These are phyloP conservation scores for Nesoenas mayeri DNA, from an alignment of 2,113 vertebrate genomes.

Conservation along the genomic window DNA sequence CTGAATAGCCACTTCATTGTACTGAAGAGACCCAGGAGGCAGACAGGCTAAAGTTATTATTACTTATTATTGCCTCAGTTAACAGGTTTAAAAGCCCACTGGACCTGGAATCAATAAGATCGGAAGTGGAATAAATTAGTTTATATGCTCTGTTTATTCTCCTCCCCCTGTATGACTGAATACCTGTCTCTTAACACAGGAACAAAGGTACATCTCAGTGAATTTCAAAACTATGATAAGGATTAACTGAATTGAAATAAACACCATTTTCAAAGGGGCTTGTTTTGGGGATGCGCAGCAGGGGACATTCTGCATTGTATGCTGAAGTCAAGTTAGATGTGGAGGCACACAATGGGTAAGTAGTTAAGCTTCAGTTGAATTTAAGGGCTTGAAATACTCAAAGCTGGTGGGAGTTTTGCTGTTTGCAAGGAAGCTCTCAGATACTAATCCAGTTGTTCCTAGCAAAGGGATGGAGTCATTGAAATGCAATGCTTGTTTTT, in stretches of 20 bases:
- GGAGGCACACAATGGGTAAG: background rate
- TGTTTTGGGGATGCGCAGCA: background rate
- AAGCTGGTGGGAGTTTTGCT: background rate
- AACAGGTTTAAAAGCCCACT: background rate
- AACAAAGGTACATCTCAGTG: background rate
- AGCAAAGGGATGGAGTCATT: background rate
- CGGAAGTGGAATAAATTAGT: background rate
- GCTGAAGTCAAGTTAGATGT: slow-evolving; percentile 2
- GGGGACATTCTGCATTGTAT: background rate
- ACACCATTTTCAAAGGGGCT: background rate
- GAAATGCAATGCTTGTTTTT: background rate
- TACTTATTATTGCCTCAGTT: slow-evolving; percentile 31
- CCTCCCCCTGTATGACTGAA: background rate
- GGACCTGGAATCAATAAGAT: slow-evolving; percentile 1
- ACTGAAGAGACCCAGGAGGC: background rate
- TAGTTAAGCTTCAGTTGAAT: background rate
- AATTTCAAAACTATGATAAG: background rate
- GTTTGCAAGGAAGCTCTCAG: background rate
- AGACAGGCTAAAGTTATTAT: slow-evolving; percentile 24
- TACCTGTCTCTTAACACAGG: background rate
- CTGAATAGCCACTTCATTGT: background rate
- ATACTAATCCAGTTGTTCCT: background rate
- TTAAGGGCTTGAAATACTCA: background rate
- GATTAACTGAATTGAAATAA: background rate
- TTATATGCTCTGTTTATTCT: background rate